A percentile compares a stretch with the other conserved stretches of the same genome.
Conservation (phyloP, 2,113 vertebrate species). For the Leucosticte australis region DNA sequence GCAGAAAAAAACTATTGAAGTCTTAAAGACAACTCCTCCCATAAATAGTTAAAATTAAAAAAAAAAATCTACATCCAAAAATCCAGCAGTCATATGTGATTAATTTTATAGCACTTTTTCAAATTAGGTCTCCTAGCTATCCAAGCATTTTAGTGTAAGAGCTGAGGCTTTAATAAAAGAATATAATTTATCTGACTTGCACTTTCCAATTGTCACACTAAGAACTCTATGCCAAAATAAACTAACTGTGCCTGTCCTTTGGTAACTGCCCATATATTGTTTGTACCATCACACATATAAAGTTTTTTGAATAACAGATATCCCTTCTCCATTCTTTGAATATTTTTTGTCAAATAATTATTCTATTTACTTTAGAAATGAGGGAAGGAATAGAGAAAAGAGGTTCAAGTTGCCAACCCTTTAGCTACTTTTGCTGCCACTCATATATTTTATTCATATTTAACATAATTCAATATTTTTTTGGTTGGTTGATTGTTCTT, state of each 20-base stretch:
- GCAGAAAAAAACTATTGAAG: not conserved
- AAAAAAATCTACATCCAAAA: not conserved
- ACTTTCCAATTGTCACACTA: not conserved
- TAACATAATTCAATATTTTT: not conserved
- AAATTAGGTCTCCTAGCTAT: not conserved
- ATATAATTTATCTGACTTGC: not conserved
- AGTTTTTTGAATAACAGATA: not conserved
- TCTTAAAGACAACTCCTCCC: not conserved
- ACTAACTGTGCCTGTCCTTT: not conserved
- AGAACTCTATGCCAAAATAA: not conserved
- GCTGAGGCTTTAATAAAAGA: not conserved
- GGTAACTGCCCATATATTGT: not conserved
- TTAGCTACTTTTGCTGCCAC: not conserved
- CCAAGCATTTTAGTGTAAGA: not conserved
- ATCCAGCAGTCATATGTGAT: not conserved
- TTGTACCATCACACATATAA: not conserved
- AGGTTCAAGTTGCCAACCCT: not conserved
- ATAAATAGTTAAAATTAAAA: not conserved
- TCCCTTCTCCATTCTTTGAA: not conserved
- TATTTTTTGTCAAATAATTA: not conserved
- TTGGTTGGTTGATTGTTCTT: not conserved
- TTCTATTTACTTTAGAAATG: not conserved
- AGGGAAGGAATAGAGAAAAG: not conserved
- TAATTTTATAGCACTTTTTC: not conserved
- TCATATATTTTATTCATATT: not conserved